Conservation (phyloP, 2,797 vertebrate genomes). For the Lithobates sylvaticus region DNA sequence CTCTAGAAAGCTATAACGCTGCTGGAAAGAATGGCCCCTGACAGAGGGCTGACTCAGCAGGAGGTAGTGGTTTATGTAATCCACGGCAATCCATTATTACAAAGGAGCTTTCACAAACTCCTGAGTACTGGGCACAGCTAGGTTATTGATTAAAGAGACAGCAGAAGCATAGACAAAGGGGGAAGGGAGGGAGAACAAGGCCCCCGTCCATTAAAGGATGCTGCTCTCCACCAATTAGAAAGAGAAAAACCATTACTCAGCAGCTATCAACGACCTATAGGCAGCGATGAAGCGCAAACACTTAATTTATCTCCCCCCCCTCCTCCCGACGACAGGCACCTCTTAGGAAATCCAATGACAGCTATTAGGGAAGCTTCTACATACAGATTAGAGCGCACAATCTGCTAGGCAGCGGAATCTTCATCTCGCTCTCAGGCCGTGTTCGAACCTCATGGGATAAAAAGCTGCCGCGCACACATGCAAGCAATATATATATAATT, state of each 20-base stretch:
- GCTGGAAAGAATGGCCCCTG: conserved; percentile 63
- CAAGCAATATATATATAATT: conserved; percentile 7
- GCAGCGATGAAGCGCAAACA: conserved; percentile 75
- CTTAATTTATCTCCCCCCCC: conserved; percentile 68
- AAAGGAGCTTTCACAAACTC: conserved; percentile 81
- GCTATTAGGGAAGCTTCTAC: conserved; percentile 81
- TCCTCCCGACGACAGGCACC: conserved; percentile 72
- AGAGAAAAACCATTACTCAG: conserved; percentile 82
- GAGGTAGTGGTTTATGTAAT: conserved; percentile 71
- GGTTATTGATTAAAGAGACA: conserved; percentile 83
- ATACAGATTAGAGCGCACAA: conserved; percentile 80
- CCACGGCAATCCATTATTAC: conserved; percentile 78
- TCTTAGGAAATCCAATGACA: conserved; percentile 82
- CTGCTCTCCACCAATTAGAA: conserved; percentile 84
- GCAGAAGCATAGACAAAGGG: conserved; percentile 70
- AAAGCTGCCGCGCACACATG: conserved; percentile 45
- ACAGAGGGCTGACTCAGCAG: conserved; percentile 71
- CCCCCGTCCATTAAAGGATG: conserved; percentile 82
- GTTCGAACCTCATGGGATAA: conserved; percentile 45
- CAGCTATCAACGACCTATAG: conserved; percentile 78
- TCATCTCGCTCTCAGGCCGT: conserved; percentile 25
- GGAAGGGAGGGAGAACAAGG: conserved; percentile 69
- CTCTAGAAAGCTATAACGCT: conserved; percentile 66
- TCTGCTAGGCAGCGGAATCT: conserved; percentile 56
- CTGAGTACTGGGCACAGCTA: conserved; percentile 74